Evolutionary conservation across 2,797 vertebrate species (phyloP), one percentile per base, ranked within the genome.

Genomic region (Sebastes taczanowskii): DNA sequence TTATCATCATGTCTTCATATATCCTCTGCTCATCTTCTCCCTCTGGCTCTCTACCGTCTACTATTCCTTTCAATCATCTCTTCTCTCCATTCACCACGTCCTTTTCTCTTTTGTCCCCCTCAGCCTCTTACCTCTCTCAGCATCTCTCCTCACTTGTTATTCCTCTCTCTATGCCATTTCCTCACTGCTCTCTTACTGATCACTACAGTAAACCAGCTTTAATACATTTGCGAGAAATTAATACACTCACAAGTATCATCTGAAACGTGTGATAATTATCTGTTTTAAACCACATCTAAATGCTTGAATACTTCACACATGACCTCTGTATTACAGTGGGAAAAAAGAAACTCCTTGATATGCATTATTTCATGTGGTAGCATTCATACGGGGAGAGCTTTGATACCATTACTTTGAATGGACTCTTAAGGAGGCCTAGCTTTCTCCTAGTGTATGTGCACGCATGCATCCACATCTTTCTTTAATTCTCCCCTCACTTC

Each of bases 341-440:
- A 22, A 20, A 49, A 72, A 64, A 74, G 7, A 59, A 78, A 67
- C 10, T 72, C 34, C 52, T 83, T 79, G 63, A 81, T 60, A 22
- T 22, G 68, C 6, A 7, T 78, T 49, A 78, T 78, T 89, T 73
- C 20, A 76, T 56, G 53, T 61, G 35, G 18, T 63, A 71, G 64
- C 71, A 79, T 78, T 89, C 53, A 80, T 10, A 60, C 27, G 1
- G 25, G 3, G 0, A 34, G 29, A 22, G 65, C 78, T 91, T 89
- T 90, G 86, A 90, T 90, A 52, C 22, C 62, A 35, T 87, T 77
- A 82, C 78, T 83, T 63, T 66, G 53, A 88, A 81, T 74, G 56
- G 49, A 62, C 53, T 81, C 67, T 85, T 59, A 22, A 85, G 72
- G 58, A 63, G 71, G 66, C 61, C 60, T 18, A n/a, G 56, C 22